phyloP scores from a whole-genome alignment of 2,113 vertebrate species.

The Leptosomus discolor region DNA sequence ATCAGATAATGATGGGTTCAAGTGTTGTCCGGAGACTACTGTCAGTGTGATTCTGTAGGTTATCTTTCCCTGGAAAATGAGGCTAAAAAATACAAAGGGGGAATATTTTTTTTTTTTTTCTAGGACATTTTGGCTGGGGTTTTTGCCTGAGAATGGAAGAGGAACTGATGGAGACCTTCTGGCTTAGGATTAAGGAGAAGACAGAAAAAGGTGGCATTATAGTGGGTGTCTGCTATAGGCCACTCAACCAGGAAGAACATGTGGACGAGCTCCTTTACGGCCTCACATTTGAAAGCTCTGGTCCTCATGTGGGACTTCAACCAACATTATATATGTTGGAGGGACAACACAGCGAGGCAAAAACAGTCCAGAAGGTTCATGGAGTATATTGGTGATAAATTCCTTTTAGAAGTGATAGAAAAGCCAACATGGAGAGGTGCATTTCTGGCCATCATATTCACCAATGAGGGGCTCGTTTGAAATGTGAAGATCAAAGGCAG shows the following conservation, averaged over 20 bases:
- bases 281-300: neutral
- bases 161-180: neutral
- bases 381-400: neutral
- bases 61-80: neutral
- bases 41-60: neutral
- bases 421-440: neutral
- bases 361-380: neutral
- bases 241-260: neutral
- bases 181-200: neutral
- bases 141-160: neutral
- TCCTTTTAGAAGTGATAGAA: neutral
- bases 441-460: neutral
- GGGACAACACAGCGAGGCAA: neutral
- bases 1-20: neutral
- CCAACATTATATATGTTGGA: neutral
- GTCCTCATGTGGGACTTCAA: neutral
- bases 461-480: fast-evolving
- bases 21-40: neutral
- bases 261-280: neutral
- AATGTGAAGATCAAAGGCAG: neutral
- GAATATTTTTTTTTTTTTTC: neutral
- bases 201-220: neutral
- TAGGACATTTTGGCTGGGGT: neutral
- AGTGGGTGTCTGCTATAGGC: neutral
- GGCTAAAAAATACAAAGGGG: neutral